These are phyloP conservation scores for Accipiter cooperii DNA, from an alignment of 2,113 vertebrate genomes.

Conservation along the genomic window DNA sequence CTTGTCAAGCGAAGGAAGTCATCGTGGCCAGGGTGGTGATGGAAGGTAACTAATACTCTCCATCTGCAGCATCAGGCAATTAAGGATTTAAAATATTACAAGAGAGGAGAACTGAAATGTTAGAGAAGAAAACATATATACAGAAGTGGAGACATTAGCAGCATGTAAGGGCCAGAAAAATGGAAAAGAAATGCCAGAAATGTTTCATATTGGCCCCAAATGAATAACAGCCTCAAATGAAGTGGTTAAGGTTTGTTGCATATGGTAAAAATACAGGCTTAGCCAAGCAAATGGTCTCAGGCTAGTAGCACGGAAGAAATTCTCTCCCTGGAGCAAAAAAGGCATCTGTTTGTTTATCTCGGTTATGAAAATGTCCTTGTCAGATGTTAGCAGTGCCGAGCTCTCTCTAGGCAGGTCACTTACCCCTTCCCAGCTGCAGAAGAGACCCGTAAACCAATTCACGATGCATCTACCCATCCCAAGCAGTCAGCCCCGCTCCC, in stretches of 20 bases:
- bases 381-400: background rate
- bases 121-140: background rate
- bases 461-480: background rate
- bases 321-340: background rate
- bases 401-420: background rate
- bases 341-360: background rate
- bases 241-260: background rate
- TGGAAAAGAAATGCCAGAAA: background rate
- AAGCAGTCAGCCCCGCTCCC: background rate
- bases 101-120: background rate
- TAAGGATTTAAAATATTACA: slow-evolving; percentile 3
- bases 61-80: background rate
- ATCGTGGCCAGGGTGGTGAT: background rate
- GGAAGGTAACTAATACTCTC: background rate
- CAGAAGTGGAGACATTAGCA: background rate
- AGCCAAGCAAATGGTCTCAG: background rate
- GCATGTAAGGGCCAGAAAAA: background rate
- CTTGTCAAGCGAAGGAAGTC: background rate
- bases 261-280: background rate
- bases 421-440: background rate
- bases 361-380: background rate
- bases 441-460: background rate
- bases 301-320: background rate
- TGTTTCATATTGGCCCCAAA: background rate
- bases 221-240: background rate